phyloP scores from a whole-genome alignment of 2,888 invertebrate species.

The Amphimallon solstitiale region DNA sequence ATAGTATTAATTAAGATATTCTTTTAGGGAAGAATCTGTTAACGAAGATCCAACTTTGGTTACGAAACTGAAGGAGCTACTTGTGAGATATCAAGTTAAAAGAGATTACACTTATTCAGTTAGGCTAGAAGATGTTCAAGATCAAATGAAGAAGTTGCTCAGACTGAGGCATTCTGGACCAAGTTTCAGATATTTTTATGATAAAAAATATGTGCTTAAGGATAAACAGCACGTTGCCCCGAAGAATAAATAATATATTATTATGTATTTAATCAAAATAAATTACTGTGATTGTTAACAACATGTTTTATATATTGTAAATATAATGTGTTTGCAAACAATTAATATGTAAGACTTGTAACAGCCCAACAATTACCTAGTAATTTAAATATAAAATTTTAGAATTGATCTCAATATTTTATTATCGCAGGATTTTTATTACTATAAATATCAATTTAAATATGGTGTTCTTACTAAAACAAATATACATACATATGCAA shows the following conservation, averaged over 20 bases:
- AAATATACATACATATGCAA: no score
- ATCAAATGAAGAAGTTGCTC: constrained; percentile 12
- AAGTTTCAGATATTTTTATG: constrained; percentile 23
- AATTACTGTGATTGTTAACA: no score
- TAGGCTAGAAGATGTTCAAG: background rate
- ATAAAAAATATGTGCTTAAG: constrained; percentile 15
- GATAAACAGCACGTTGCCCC: background rate
- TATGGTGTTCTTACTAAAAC: no score
- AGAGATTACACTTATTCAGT: constrained; percentile 14
- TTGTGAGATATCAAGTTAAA: constrained; percentile 11
- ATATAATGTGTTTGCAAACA: no score
- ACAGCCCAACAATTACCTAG: no score
- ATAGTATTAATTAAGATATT: background rate
- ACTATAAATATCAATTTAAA: no score
- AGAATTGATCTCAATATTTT: no score
- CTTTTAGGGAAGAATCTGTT: constrained; percentile 16
- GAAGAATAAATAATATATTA: background rate
- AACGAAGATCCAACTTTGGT: background rate
- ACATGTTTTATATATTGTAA: no score
- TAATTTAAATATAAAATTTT: no score
- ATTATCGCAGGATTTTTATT: no score
- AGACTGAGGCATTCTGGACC: constrained; percentile 22
- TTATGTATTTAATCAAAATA: background rate
- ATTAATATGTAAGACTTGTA: no score
- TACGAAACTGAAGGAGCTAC: constrained; percentile 5